Evolutionary conservation across 2,113 vertebrate genomes (phyloP), one percentile per base, ranked within the genome.

Genomic region (Heliornis fulica): DNA sequence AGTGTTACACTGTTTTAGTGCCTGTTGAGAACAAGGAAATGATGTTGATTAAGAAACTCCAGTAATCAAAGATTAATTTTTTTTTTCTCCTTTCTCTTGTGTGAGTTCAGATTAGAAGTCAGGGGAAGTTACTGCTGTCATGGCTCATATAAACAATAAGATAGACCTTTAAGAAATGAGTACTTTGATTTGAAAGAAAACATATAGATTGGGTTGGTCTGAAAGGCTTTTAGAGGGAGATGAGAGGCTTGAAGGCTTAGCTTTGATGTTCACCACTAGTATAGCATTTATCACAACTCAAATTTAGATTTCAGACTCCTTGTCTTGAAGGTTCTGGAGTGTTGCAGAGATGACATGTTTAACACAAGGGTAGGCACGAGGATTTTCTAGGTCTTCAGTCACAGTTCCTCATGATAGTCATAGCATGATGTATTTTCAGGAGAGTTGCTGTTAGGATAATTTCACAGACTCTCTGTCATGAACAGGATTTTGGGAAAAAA

Each of bases 1-100:
- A 13, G 17, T 0, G 0, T n/a, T 51, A 8, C 0, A 7, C 29
- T 50, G 23, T 48, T 66, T 54, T 36, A 56, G 22, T 79, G 60
- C 46, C 31, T 32, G 9, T 9, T 68, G 66, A 36, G 28, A 66
- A 61, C 40, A 2, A 68, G 79, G 40, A 83, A 14, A 38, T 50
- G 32, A 16, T 31, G 13, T 57, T 76, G 50, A 23, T 46, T 64
- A 59, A 57, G 50, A 23, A 56, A 20, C 31, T 75, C 17, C 34
- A 48, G 34, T 69, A 75, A 50, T 38, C 8, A 60, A 60, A 48
- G 4, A 1, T 15, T 16, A 28, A 11, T 60, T 43, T 15, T 29
- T 10, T 4, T 32, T 31, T 28, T 9, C 13, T 9, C n/a, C 31
- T 28, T 41, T 16, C 50, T 38, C 29, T 20, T 4, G 7, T 48